Conservation (phyloP, 2,888 invertebrate genomes). For the Callyntrura guangdongensis region DNA sequence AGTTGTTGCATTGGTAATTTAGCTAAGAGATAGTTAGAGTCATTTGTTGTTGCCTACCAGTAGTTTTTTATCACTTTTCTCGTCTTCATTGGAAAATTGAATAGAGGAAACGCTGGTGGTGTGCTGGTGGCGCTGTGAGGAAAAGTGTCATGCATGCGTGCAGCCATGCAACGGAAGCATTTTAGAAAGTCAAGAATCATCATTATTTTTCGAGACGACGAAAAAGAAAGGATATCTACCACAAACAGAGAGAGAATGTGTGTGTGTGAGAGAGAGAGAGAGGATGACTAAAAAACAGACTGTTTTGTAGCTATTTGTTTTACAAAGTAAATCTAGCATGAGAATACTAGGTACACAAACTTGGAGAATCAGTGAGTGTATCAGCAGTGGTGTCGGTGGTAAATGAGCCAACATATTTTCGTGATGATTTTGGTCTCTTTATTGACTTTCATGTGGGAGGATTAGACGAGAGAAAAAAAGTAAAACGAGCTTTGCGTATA, state of each 20-base stretch:
- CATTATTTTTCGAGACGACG: conserved; percentile 19
- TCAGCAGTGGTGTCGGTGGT: background rate
- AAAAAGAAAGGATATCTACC: conserved; percentile 2
- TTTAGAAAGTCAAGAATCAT: conserved; percentile 56
- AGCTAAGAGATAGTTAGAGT: conserved; percentile 46
- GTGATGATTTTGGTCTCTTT: conserved; percentile 77
- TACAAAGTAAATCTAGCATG: conserved; percentile 63
- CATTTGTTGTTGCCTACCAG: background rate
- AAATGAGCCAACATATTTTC: conserved; percentile 70
- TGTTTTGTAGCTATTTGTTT: conserved; percentile 61
- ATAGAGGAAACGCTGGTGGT: background rate
- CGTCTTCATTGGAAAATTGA: conserved; percentile 28
- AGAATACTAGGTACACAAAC: background rate
- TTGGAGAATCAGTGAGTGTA: background rate
- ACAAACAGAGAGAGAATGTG: conserved; percentile 2
- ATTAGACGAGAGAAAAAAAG: conserved; percentile 50
- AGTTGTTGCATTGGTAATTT: conserved; percentile 49
- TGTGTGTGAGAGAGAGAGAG: background rate
- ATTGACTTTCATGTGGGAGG: conserved; percentile 76
- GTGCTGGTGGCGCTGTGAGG: background rate
- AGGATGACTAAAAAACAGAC: conserved; percentile 26
- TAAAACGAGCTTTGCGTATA: conserved; percentile 59
- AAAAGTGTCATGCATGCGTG: conserved; percentile 39
- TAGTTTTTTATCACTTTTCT: conserved; percentile 24
- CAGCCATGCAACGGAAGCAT: conserved; percentile 31